phyloP scores from a whole-genome alignment of 2,113 vertebrate genomes.

The Oxygymnocypris stewartii region DNA sequence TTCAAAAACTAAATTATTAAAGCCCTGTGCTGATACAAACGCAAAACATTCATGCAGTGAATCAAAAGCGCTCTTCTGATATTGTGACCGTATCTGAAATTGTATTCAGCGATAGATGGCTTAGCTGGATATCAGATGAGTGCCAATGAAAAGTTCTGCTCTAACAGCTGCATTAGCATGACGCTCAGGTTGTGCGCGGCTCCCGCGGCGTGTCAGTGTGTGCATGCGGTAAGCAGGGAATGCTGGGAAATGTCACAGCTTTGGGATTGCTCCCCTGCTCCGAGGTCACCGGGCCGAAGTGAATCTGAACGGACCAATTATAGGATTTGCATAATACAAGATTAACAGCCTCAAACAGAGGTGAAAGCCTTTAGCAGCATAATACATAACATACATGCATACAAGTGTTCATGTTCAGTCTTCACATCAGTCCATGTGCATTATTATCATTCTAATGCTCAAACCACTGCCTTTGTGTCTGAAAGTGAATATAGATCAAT shows the following conservation, averaged over 20 bases:
- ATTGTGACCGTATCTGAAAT: not conserved
- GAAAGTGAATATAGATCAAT: not conserved
- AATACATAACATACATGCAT: not conserved
- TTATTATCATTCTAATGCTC: not conserved
- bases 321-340: conserved; percentile 73
- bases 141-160: conserved; percentile 58
- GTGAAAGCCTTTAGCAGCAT: not conserved
- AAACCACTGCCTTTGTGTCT: not conserved
- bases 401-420: too few relatives aligned
- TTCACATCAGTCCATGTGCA: not conserved
- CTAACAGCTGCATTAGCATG: conserved; percentile 71
- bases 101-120: not conserved
- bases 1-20: conserved; percentile 1
- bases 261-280: conserved; percentile 36
- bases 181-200: conserved; percentile 42
- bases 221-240: conserved; percentile 19
- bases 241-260: conserved; percentile 41
- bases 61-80: not conserved
- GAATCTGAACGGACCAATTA: conserved; percentile 69
- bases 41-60: not conserved
- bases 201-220: not conserved
- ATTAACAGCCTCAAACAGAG: conserved; percentile 9
- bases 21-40: not conserved
- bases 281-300: conserved; percentile 68
- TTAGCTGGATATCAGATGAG: conserved; percentile 13